Evolutionary conservation across 1,140 invertebrate genomes (phyloP).

Genomic region (Pseudomyrmex cubaensis): DNA sequence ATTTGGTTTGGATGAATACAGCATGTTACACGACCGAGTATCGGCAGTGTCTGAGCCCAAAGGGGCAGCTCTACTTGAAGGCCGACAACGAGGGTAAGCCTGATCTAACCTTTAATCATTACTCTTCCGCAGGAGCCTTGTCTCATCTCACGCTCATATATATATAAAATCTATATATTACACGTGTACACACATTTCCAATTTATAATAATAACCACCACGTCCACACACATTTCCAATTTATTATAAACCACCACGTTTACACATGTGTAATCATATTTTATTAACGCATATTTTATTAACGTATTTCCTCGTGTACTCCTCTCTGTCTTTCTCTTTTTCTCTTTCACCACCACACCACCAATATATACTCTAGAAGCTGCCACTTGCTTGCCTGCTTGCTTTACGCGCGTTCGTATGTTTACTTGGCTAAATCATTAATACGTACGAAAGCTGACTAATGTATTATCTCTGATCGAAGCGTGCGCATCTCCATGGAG

Average conservation of each 20-base stretch:
- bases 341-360: conserved; percentile 61
- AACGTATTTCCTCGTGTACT: conserved; percentile 65
- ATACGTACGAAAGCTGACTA: conserved; percentile 26
- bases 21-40: conserved; percentile 87
- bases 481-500: background rate
- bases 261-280: conserved; percentile 64
- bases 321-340: conserved; percentile 19
- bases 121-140: conserved; percentile 81
- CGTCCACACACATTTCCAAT: conserved; percentile 9
- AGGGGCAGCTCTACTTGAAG: conserved; percentile 92
- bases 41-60: conserved; percentile 89
- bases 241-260: conserved; percentile 17
- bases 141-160: conserved; percentile 74
- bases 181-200: too few species aligned
- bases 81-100: conserved; percentile 92
- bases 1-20: conserved; percentile 85
- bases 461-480: background rate
- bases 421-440: conserved; percentile 53
- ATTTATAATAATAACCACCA: too few species aligned
- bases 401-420: conserved; percentile 75
- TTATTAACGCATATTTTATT: conserved; percentile 50
- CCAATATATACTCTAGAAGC: conserved; percentile 69
- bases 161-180: conserved; percentile 20
- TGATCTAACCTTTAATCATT: conserved; percentile 83
- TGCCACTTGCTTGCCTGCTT: conserved; percentile 81